A percentile compares a stretch with the other conserved stretches of the same genome.
phyloP scores from a whole-genome alignment of 2,888 invertebrate genomes.

The Exocentrus adspersus region DNA sequence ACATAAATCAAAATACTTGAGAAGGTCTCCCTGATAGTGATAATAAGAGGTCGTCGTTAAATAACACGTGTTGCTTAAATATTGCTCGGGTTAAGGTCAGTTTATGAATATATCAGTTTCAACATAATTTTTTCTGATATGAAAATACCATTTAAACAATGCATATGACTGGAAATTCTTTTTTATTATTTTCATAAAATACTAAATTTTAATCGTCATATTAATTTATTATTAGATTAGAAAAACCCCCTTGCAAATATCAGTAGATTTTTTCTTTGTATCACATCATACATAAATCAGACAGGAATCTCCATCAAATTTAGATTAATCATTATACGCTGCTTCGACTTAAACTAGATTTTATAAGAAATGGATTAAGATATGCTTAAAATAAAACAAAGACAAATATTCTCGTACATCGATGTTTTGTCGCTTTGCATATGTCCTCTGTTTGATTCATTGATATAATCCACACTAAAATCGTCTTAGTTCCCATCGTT shows the following conservation, averaged over 20 bases:
- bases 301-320: no score
- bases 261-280: no score
- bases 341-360: no score
- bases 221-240: no score
- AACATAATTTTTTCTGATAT: not conserved
- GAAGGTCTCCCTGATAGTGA: not conserved
- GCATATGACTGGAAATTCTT: no score
- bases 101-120: slow-evolving; percentile 9
- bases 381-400: not conserved
- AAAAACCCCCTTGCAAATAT: no score
- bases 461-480: slow-evolving; percentile 28
- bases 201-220: no score
- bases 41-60: slow-evolving; percentile 1
- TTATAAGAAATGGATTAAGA: no score
- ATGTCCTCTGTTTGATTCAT: not conserved
- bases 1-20: not conserved
- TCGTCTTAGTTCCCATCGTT: slow-evolving; percentile 20
- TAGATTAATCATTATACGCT: no score
- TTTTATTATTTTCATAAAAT: no score
- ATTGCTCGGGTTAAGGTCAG: slow-evolving; percentile 4
- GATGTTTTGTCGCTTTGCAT: slow-evolving; percentile 8
- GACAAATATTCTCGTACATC: not conserved
- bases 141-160: not conserved
- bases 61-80: slow-evolving; percentile 7
- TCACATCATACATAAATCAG: no score